These are phyloP conservation scores for Cataglyphis albicans DNA, from an alignment of 2,888 invertebrate genomes.

Conservation along the genomic window DNA sequence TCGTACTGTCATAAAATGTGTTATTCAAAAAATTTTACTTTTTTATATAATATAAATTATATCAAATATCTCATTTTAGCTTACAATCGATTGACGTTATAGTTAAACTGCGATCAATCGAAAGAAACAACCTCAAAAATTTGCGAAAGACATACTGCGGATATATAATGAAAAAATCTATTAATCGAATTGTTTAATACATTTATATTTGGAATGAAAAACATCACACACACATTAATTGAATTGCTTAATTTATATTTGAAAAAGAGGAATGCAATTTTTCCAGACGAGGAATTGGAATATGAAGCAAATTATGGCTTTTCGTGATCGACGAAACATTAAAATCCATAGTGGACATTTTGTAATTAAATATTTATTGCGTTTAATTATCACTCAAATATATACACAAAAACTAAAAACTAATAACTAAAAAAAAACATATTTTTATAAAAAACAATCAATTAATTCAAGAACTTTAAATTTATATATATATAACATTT, in stretches of 20 bases:
- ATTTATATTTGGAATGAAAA: background rate
- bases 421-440: background rate
- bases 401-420: background rate
- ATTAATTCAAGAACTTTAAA: background rate
- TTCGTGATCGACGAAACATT: slow-evolving; percentile 68
- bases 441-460: background rate
- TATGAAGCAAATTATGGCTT: slow-evolving; percentile 63
- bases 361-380: slow-evolving; percentile 56
- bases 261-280: background rate
- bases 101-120: slow-evolving; percentile 4
- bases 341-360: slow-evolving; percentile 51
- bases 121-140: slow-evolving; percentile 23
- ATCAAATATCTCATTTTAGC: background rate
- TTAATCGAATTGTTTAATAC: background rate
- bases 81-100: background rate
- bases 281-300: background rate
- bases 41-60: background rate
- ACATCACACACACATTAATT: background rate
- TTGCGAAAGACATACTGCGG: background rate
- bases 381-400: background rate
- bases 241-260: background rate
- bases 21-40: background rate
- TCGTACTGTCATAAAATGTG: background rate
- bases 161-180: background rate
- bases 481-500: background rate